A percentile compares a stretch with the other conserved stretches of the same genome.
Conservation (phyloP, 64 coral and sea anemone genomes). For the Montipora sp. region DNA sequence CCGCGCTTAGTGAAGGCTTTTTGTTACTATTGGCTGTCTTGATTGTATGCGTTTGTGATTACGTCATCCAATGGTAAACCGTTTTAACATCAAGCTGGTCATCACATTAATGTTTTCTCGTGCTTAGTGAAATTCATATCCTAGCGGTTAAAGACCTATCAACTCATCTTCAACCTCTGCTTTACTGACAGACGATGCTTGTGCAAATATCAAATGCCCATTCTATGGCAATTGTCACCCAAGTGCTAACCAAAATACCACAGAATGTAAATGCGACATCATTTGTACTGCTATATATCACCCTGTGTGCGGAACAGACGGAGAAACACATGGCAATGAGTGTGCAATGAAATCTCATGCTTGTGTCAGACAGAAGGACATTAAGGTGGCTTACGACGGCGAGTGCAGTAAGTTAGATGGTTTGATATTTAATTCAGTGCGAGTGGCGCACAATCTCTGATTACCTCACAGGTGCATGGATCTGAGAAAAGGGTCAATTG, state of each 20-base stretch:
- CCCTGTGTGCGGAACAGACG: slow-evolving; percentile 65
- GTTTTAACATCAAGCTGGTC: too few relatives aligned
- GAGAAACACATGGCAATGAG: slow-evolving; percentile 31
- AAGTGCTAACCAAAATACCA: slow-evolving; percentile 1
- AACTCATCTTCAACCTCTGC: too few relatives aligned
- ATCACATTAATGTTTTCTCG: neutral
- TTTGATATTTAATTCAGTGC: too few relatives aligned
- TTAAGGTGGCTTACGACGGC: slow-evolving; percentile 24
- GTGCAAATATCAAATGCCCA: neutral
- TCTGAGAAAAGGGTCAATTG: too few relatives aligned
- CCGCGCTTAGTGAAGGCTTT: too few relatives aligned
- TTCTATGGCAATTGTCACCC: slow-evolving; percentile 31
- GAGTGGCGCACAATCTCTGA: too few relatives aligned
- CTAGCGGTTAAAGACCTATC: too few relatives aligned
- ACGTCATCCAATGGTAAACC: too few relatives aligned
- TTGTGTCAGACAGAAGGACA: slow-evolving; percentile 21
- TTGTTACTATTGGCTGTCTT: too few relatives aligned
- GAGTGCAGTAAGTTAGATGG: slow-evolving; percentile 20
- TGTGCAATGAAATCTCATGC: slow-evolving; percentile 43
- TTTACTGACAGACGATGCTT: neutral
- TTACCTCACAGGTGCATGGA: too few relatives aligned
- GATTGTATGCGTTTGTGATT: too few relatives aligned
- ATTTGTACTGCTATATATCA: neutral
- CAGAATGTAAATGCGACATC: slow-evolving; percentile 17
- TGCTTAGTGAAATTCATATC: too few relatives aligned